Percentiles rank a stretch among this genome's conserved stretches.
Conservation (phyloP, 2,797 vertebrate species). For the Schizopygopsis malacanthus region DNA sequence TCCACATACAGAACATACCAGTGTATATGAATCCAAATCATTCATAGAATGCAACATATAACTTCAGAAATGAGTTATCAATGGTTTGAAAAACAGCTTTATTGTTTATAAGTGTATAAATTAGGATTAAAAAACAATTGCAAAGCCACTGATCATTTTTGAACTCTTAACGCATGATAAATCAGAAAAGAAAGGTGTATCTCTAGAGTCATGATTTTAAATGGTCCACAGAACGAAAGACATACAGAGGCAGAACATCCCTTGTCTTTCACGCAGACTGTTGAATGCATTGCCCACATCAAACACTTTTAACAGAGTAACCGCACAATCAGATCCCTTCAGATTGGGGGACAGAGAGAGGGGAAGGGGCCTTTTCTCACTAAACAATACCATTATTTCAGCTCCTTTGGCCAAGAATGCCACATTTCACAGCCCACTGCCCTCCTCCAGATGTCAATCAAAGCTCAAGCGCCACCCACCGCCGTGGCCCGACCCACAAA, state of each 20-base stretch:
- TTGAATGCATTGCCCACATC: constrained; percentile 88
- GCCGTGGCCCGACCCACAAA: constrained; percentile 59
- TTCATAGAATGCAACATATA: constrained; percentile 3
- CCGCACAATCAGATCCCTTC: constrained; percentile 90
- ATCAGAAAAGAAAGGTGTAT: not conserved
- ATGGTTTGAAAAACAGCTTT: not conserved
- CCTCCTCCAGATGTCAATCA: constrained; percentile 83
- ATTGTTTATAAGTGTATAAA: not conserved
- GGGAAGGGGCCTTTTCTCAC: constrained; percentile 85
- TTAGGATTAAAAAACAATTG: not conserved
- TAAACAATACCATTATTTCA: constrained; percentile 98
- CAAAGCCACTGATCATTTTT: not conserved
- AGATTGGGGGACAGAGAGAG: constrained; percentile 72
- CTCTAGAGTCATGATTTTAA: constrained; percentile 14
- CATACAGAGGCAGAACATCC: constrained; percentile 71
- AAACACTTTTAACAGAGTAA: constrained; percentile 88
- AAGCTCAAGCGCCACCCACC: constrained; percentile 67
- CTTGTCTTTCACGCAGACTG: constrained; percentile 76
- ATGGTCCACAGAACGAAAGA: constrained; percentile 36
- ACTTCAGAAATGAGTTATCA: not conserved
- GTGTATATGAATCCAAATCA: not conserved
- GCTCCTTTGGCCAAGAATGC: constrained; percentile 97
- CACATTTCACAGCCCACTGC: constrained; percentile 93
- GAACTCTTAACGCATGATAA: not conserved
- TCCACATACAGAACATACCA: not conserved